Conservation (phyloP, 2,113 vertebrate genomes). For the Dendrocopos noguchii region DNA sequence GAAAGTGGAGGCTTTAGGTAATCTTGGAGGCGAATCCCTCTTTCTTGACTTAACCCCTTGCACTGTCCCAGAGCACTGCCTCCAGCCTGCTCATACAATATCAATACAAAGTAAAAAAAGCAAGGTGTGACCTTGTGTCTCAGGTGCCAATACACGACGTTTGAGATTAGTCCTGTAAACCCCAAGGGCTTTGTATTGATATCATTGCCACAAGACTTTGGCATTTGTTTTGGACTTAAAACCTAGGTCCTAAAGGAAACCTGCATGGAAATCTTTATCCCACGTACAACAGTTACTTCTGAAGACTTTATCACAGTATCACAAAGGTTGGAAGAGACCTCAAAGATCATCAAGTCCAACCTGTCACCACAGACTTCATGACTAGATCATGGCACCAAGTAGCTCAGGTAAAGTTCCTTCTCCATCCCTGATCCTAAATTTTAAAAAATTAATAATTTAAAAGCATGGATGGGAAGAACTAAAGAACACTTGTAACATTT, state of each 20-base stretch:
- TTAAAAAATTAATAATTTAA: background rate
- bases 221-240: background rate
- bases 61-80: background rate
- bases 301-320: no score
- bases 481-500: background rate
- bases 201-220: background rate
- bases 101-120: background rate
- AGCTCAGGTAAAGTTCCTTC: background rate
- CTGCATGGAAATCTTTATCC: background rate
- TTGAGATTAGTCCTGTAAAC: background rate
- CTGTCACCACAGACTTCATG: no score
- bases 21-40: background rate
- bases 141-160: background rate
- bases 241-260: background rate
- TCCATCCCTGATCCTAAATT: background rate
- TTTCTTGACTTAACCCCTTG: background rate
- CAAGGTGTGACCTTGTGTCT: background rate
- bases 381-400: no score
- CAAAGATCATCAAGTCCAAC: no score
- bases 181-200: background rate
- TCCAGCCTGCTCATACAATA: background rate
- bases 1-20: background rate
- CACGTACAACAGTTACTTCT: no score
- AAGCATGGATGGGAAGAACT: background rate
- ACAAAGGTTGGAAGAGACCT: no score